phyloP scores from a whole-genome alignment of 2,797 vertebrate species.

The Anguilla megastoma region DNA sequence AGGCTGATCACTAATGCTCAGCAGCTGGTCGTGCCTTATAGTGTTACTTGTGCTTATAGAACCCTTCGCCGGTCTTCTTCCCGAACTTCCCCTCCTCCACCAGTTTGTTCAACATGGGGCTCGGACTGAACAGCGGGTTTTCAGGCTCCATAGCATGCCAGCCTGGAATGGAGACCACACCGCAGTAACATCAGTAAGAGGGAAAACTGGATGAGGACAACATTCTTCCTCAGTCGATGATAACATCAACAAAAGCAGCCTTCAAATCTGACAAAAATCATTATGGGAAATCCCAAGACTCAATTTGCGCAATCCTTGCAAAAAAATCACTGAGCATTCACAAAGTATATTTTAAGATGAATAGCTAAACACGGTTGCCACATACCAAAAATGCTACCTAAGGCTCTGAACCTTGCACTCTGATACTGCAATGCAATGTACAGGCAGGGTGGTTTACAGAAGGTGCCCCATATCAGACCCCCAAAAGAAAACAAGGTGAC shows the following conservation, averaged over 20 bases:
- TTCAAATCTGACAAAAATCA: neutral
- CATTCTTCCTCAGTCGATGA: neutral
- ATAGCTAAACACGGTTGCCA: neutral
- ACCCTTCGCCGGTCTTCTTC: constrained; percentile 92
- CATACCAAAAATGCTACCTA: neutral
- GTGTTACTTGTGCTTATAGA: constrained; percentile 90
- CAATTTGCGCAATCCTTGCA: neutral
- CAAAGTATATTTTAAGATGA: neutral
- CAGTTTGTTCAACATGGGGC: constrained; percentile 80
- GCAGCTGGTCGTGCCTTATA: neutral
- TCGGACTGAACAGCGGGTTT: constrained; percentile 83
- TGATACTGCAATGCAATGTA: neutral
- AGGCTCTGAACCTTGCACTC: neutral
- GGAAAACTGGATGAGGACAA: neutral
- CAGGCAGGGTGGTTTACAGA: too few species aligned
- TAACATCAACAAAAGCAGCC: neutral
- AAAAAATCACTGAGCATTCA: neutral
- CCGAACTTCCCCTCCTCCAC: constrained; percentile 90
- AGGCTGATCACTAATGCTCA: neutral
- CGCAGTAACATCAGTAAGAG: neutral
- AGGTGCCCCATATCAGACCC: too few species aligned
- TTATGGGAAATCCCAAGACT: neutral
- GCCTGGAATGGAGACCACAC: constrained; percentile 66
- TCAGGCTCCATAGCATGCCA: constrained; percentile 79
- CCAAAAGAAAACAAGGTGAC: too few species aligned